Conservation (phyloP, 2,797 vertebrate genomes). For the Sebastes dallii region DNA sequence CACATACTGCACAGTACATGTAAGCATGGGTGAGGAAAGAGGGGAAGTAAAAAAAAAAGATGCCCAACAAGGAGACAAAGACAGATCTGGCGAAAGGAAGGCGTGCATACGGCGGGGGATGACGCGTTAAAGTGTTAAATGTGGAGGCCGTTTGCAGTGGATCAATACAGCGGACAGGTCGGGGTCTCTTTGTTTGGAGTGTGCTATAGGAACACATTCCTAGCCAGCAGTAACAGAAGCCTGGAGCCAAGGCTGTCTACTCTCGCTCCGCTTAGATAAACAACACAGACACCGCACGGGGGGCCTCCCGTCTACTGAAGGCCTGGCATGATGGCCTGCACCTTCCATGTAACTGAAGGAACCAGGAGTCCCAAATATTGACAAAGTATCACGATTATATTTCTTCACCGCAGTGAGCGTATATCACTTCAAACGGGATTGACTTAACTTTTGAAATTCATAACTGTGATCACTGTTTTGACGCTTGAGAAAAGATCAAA, state of each 20-base stretch:
- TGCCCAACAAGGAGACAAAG: constrained; percentile 8
- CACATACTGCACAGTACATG: neutral
- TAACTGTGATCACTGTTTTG: constrained; percentile 18
- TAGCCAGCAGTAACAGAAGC: constrained; percentile 88
- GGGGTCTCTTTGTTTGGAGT: constrained; percentile 90
- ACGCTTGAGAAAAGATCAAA: constrained; percentile 7
- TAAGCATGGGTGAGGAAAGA: constrained; percentile 8
- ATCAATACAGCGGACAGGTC: constrained; percentile 86
- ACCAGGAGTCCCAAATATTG: constrained; percentile 70
- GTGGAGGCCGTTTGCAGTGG: constrained; percentile 78
- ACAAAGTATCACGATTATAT: constrained; percentile 64
- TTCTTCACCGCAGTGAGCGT: constrained; percentile 30
- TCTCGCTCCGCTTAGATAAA: constrained; percentile 88
- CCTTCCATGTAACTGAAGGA: constrained; percentile 68
- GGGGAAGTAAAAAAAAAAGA: constrained; percentile 1
- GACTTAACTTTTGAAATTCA: constrained; percentile 36
- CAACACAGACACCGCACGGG: constrained; percentile 81
- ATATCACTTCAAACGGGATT: constrained; percentile 21
- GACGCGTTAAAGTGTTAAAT: constrained; percentile 60
- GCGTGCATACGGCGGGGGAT: constrained; percentile 1
- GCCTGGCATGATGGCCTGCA: constrained; percentile 67
- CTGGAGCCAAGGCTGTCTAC: constrained; percentile 90
- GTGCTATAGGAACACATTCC: constrained; percentile 87
- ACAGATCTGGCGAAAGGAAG: neutral
- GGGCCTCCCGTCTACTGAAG: constrained; percentile 85